These are phyloP conservation scores for Prorops nasuta DNA, from an alignment of 1,140 invertebrate genomes.

Conservation along the genomic window DNA sequence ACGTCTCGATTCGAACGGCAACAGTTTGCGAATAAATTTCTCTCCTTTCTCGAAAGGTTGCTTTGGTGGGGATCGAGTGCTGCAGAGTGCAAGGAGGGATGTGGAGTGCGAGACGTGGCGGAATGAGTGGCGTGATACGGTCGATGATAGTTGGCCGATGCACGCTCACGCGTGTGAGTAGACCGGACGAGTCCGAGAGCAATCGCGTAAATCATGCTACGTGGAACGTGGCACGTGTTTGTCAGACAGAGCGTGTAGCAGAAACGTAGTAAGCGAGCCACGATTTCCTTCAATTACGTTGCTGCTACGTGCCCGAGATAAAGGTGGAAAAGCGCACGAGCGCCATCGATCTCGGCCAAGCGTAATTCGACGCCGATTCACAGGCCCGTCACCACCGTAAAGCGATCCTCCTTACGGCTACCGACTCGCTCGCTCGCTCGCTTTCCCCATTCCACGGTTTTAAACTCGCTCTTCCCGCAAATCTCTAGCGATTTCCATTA, in stretches of 20 bases:
- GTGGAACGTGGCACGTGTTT: constrained; percentile 41
- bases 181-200: constrained; percentile 18
- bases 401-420: constrained; percentile 14
- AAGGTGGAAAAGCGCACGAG: constrained; percentile 14
- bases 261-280: constrained; percentile 9
- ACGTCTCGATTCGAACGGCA: too few relatives aligned
- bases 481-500: too few relatives aligned
- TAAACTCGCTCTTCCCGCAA: too few relatives aligned
- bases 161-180: constrained; percentile 5
- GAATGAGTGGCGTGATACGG: too few relatives aligned
- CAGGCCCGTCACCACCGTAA: too few relatives aligned
- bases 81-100: too few relatives aligned
- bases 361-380: constrained; percentile 5
- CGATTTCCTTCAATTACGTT: constrained; percentile 18
- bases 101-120: too few relatives aligned
- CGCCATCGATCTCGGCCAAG: constrained; percentile 12
- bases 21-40: too few relatives aligned
- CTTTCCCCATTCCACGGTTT: too few relatives aligned
- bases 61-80: too few relatives aligned
- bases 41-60: too few relatives aligned
- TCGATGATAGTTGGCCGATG: neutral
- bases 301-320: constrained; percentile 23
- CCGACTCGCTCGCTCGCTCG: constrained; percentile 10
- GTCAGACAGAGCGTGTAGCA: constrained; percentile 19
- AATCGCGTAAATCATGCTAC: constrained; percentile 40